Evolutionary conservation across 2,113 vertebrate genomes (phyloP), one percentile per base, ranked within the genome.

Genomic region (Phyllostomus hastatus): DNA sequence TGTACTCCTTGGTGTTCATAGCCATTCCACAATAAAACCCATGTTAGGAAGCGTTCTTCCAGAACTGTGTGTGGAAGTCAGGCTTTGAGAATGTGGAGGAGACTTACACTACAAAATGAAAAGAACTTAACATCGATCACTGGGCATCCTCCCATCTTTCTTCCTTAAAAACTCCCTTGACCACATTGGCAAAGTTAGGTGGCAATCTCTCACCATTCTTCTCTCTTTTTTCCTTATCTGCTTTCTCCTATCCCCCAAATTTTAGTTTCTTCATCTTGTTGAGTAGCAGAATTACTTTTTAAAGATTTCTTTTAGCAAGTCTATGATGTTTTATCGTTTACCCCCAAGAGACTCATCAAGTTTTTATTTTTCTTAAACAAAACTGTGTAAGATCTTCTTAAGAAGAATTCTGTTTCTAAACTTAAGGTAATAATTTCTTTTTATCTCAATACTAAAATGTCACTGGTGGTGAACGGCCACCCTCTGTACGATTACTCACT

Each of bases 391-490:
- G 50, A 52, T n/a, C 24, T 92, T 92, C 31, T 92, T 90, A 75
- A 92, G 48, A 48, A 92, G 3, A 79, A 79, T 72, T 89, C 17
- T 67, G 2, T 70, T 81, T 89, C 67, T 75, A 57, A 73, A 5
- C 22, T 88, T 70, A 94, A 76, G 26, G 52, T 64, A 66, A 38
- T 90, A 81, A 31, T 88, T 88, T 76, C 2, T 88, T 91, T 97
- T 76, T 97, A 85, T 33, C 46, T 76, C 46, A 70, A n/a, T 17
- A 54, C 22, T 75, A 11, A 91, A 78, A 57, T 91, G 79, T 22
- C 35, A n/a, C 54, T 22, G 12, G 16, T 88, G 15, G 31, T 31
- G 4, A 85, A 67, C 15, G 12, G 0, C 5, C 20, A 22, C 67
- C 17, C n/a, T 94, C 22, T 67, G 31, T 14, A 46, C 0, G 43